These are phyloP conservation scores for Meteorus sp. DNA, from an alignment of 1,140 invertebrate species.

Conservation along the genomic window DNA sequence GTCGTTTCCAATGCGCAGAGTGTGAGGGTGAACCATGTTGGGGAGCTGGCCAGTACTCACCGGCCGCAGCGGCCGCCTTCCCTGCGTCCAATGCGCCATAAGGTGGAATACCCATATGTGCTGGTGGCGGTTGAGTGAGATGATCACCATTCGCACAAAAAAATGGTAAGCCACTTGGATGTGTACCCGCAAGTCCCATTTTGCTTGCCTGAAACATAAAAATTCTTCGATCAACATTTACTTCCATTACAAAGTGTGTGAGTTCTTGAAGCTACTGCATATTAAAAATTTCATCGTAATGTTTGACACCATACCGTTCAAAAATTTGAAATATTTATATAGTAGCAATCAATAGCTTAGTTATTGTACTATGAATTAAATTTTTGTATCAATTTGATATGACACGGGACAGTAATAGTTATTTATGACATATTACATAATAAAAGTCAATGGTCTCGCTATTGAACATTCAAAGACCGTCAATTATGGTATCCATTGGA, in stretches of 20 bases:
- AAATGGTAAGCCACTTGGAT: constrained; percentile 75
- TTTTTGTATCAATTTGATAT: too few relatives aligned
- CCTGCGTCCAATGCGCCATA: constrained; percentile 82
- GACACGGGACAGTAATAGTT: too few relatives aligned
- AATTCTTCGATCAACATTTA: constrained; percentile 28
- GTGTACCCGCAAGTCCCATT: constrained; percentile 76
- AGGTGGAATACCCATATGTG: constrained; percentile 95
- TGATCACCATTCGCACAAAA: constrained; percentile 88
- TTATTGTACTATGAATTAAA: too few relatives aligned
- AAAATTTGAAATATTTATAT: too few relatives aligned
- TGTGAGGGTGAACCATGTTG: constrained; percentile 43
- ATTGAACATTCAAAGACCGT: too few relatives aligned
- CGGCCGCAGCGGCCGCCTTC: constrained; percentile 60
- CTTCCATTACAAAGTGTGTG: too few relatives aligned
- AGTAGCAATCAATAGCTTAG: too few relatives aligned
- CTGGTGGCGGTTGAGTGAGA: constrained; percentile 88
- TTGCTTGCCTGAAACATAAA: constrained; percentile 77
- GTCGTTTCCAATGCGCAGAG: constrained; percentile 60
- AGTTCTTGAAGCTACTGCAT: too few relatives aligned
- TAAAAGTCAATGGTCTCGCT: too few relatives aligned
- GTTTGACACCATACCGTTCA: not conserved
- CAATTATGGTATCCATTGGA: too few relatives aligned
- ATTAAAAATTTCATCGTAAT: not conserved
- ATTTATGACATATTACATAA: too few relatives aligned
- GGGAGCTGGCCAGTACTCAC: constrained; percentile 57